Evolutionary conservation across 1,140 invertebrate genomes (phyloP).

Genomic region (Zaprionus inermis): DNA sequence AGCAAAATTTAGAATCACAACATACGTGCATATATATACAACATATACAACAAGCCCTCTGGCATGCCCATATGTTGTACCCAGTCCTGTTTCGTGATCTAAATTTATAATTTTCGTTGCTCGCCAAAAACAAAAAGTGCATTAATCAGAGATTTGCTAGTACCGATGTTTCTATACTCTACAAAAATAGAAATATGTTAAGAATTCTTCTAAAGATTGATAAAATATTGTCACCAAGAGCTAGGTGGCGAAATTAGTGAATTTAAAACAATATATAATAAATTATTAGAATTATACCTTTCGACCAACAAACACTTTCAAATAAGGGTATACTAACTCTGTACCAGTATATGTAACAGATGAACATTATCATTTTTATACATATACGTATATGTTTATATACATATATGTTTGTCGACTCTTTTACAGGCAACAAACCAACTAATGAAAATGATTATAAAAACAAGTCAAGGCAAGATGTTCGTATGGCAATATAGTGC

Average conservation of each 20-base stretch:
- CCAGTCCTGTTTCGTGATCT: slow-evolving; percentile 15
- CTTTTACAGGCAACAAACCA: too few species aligned
- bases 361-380: too few species aligned
- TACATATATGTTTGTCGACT: too few species aligned
- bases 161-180: background rate
- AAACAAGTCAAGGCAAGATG: too few species aligned
- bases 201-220: background rate
- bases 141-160: background rate
- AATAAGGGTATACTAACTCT: too few species aligned
- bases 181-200: background rate
- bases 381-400: too few species aligned
- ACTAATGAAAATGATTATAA: too few species aligned
- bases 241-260: too few species aligned
- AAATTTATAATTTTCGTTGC: slow-evolving; percentile 31
- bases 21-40: slow-evolving; percentile 7
- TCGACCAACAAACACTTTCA: background rate
- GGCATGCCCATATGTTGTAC: slow-evolving; percentile 6
- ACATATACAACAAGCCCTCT: background rate
- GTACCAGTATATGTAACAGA: too few species aligned
- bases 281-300: background rate
- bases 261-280: background rate
- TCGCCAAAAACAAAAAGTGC: slow-evolving; percentile 23
- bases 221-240: background rate
- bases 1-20: slow-evolving; percentile 5
- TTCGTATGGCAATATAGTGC: too few species aligned